phyloP scores from a whole-genome alignment of 2,888 invertebrate genomes.

The Spodoptera exigua region DNA sequence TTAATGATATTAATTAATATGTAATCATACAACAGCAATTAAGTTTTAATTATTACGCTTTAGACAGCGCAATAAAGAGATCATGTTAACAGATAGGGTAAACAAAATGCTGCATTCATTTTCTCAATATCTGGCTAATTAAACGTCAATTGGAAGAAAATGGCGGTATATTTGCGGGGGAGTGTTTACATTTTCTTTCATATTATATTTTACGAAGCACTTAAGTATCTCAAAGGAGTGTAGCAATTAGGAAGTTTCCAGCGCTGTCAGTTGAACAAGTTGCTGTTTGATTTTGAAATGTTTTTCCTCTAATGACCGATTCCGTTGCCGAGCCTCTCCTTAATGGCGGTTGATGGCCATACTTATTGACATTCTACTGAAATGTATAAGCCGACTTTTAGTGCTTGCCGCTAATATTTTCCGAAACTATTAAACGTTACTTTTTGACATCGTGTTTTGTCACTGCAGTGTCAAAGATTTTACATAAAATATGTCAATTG shows the following conservation, averaged over 20 bases:
- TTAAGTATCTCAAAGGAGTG: constrained; percentile 65
- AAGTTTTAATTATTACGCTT: constrained; percentile 6
- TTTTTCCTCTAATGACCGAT: constrained; percentile 84
- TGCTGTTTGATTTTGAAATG: constrained; percentile 82
- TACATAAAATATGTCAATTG: too few relatives aligned
- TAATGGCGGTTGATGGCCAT: constrained; percentile 74
- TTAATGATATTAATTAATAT: constrained; percentile 4
- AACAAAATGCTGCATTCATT: constrained; percentile 7
- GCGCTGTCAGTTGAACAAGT: constrained; percentile 74
- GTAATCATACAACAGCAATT: constrained; percentile 9
- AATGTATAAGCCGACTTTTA: constrained; percentile 56
- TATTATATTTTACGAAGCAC: constrained; percentile 64
- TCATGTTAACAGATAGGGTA: constrained; percentile 10
- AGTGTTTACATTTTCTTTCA: constrained; percentile 47
- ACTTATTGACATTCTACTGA: constrained; percentile 73
- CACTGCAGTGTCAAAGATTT: constrained; percentile 18
- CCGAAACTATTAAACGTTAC: constrained; percentile 62
- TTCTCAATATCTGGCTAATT: constrained; percentile 19
- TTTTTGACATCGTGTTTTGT: constrained; percentile 56
- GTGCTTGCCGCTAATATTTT: constrained; percentile 75
- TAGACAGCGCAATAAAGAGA: constrained; percentile 5
- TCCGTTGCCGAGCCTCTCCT: constrained; percentile 60
- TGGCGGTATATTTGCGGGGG: constrained; percentile 28
- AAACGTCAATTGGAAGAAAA: constrained; percentile 21
- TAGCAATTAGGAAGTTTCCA: constrained; percentile 69